Evolutionary conservation across 2,113 vertebrate species (phyloP).

Genomic region (Prinia subflava): DNA sequence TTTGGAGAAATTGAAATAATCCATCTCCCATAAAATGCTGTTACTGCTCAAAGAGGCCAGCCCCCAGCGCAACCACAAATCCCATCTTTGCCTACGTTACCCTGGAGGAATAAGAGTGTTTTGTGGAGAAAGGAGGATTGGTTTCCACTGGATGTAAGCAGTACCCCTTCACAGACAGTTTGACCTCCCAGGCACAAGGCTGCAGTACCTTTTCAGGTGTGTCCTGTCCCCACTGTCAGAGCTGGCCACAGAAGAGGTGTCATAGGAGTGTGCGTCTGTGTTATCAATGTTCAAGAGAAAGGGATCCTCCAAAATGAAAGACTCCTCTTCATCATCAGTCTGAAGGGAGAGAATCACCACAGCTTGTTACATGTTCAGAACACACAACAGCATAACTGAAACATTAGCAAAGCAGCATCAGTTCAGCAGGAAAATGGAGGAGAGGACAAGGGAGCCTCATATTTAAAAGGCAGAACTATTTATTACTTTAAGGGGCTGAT

Average conservation of each 20-base stretch:
- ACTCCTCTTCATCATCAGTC: conserved; percentile 94
- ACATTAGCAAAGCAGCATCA: not conserved
- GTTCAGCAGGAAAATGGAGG: not conserved
- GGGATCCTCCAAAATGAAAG: conserved; percentile 92
- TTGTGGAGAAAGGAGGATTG: not conserved
- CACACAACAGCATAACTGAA: not conserved
- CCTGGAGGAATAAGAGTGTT: not conserved
- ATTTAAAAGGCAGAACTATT: not conserved
- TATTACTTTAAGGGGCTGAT: not conserved
- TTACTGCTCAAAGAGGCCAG: not conserved
- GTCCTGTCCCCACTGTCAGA: conserved; percentile 95
- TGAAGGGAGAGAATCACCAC: conserved; percentile 53
- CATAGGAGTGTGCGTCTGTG: conserved; percentile 90
- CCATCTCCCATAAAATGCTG: not conserved
- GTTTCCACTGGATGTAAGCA: not conserved
- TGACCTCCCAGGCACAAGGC: not conserved
- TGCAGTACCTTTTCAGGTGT: conserved; percentile 83
- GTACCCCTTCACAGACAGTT: not conserved
- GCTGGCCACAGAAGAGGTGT: conserved; percentile 95
- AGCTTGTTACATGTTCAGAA: not conserved
- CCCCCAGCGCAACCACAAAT: not conserved
- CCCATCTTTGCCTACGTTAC: not conserved
- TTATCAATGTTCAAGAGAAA: conserved; percentile 88
- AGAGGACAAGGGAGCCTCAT: not conserved
- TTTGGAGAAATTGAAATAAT: not conserved